Conservation (phyloP, 2,113 vertebrate genomes). For the Herpetotheres cachinnans region DNA sequence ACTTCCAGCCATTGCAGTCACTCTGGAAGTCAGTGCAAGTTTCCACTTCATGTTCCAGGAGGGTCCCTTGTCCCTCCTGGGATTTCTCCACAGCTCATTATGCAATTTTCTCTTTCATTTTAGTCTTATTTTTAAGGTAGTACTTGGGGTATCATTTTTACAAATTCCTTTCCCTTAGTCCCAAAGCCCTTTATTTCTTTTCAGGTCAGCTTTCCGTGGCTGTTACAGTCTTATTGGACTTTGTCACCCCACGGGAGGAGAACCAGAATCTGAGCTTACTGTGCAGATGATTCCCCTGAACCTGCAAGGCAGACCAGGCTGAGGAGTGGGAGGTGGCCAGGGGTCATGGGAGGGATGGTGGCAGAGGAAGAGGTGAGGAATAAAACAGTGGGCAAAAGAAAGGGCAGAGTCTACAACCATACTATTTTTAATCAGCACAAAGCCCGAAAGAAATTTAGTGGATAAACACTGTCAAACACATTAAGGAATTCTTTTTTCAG, state of each 20-base stretch:
- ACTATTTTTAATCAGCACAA: background rate
- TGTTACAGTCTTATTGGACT: background rate
- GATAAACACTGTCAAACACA: background rate
- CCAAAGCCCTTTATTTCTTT: background rate
- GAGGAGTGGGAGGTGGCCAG: background rate
- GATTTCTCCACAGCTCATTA: background rate
- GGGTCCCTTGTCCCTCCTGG: background rate
- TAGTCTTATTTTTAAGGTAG: background rate
- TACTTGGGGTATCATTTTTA: background rate
- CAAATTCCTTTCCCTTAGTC: background rate
- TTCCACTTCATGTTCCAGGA: background rate
- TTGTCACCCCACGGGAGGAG: background rate
- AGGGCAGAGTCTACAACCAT: background rate
- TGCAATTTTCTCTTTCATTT: background rate
- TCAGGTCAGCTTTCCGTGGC: background rate
- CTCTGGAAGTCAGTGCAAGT: background rate
- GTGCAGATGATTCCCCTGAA: background rate
- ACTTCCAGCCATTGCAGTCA: background rate
- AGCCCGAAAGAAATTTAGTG: background rate
- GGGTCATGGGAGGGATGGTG: background rate
- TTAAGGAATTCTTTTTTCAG: background rate
- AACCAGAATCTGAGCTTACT: background rate
- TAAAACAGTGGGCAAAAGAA: background rate
- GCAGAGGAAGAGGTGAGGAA: background rate
- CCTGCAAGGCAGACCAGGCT: background rate